Conservation (phyloP, 2,113 vertebrate species). For the Excalfactoria chinensis region DNA sequence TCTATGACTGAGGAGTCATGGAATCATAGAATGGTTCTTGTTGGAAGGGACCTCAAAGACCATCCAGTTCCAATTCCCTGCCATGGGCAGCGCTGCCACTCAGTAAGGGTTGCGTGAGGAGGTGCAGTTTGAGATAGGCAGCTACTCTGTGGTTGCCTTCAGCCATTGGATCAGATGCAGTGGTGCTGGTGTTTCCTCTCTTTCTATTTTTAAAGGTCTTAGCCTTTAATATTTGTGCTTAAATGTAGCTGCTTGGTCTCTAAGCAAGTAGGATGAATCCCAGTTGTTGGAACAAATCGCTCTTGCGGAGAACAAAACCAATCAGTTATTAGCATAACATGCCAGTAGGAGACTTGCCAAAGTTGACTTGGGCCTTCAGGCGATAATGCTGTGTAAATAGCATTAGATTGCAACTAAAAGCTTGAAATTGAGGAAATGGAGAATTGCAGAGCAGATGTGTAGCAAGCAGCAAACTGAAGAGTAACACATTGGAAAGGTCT, state of each 20-base stretch:
- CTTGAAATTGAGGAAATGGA: constrained; percentile 1
- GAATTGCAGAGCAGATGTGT: neutral
- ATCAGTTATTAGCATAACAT: constrained; percentile 40
- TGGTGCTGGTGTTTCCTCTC: neutral
- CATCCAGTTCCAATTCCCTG: too few relatives aligned
- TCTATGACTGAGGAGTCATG: neutral
- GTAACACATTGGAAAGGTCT: neutral
- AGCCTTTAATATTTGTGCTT: constrained; percentile 5
- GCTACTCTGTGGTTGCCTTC: neutral
- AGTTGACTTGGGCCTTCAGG: constrained; percentile 4
- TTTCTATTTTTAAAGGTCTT: constrained; percentile 39
- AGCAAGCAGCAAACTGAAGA: neutral
- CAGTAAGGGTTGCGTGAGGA: too few relatives aligned
- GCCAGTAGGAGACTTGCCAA: constrained; percentile 53
- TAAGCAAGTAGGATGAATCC: constrained; percentile 12
- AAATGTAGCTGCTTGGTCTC: neutral
- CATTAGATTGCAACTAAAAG: constrained; percentile 51
- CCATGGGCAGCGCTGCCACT: too few relatives aligned
- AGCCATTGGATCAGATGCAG: neutral
- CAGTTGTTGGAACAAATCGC: constrained; percentile 57
- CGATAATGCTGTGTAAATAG: constrained; percentile 42
- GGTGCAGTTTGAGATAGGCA: neutral
- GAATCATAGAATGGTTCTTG: too few relatives aligned
- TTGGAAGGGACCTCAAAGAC: too few relatives aligned
- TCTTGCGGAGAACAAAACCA: constrained; percentile 31